Conservation (phyloP, 1,140 invertebrate genomes). For the Aphelenchoides besseyi region DNA sequence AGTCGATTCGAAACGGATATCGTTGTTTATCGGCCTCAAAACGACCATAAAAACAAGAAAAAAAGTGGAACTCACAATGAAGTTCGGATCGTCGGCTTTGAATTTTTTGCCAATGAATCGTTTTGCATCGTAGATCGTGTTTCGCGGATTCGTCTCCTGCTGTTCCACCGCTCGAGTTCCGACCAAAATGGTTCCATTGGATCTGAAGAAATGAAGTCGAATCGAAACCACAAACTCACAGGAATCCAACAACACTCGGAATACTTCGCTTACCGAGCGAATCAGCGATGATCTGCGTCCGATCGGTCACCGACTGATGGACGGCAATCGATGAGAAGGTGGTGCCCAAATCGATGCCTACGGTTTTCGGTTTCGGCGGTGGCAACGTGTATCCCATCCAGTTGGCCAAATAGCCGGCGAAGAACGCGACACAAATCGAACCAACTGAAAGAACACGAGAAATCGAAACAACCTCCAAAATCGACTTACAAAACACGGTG, state of each 20-base stretch:
- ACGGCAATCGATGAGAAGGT: constrained; percentile 66
- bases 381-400: constrained; percentile 32
- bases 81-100: constrained; percentile 59
- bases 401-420: constrained; percentile 42
- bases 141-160: constrained; percentile 65
- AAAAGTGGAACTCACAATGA: constrained; percentile 50
- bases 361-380: constrained; percentile 66
- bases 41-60: neutral
- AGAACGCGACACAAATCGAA: constrained; percentile 29
- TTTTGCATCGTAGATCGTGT: constrained; percentile 67
- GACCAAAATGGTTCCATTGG: constrained; percentile 63
- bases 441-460: constrained; percentile 25
- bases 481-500: neutral
- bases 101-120: constrained; percentile 66
- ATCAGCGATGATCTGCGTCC: constrained; percentile 60
- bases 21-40: constrained; percentile 56
- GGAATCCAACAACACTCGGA: constrained; percentile 60
- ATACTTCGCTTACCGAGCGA: constrained; percentile 47
- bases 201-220: constrained; percentile 39
- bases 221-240: constrained; percentile 41
- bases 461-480: constrained; percentile 5
- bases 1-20: constrained; percentile 57
- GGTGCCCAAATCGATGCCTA: constrained; percentile 66
- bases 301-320: constrained; percentile 65
- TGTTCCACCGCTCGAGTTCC: constrained; percentile 66